These are phyloP conservation scores for Peromyscus attwateri DNA, from an alignment of 2,797 vertebrate genomes.

Conservation along the genomic window DNA sequence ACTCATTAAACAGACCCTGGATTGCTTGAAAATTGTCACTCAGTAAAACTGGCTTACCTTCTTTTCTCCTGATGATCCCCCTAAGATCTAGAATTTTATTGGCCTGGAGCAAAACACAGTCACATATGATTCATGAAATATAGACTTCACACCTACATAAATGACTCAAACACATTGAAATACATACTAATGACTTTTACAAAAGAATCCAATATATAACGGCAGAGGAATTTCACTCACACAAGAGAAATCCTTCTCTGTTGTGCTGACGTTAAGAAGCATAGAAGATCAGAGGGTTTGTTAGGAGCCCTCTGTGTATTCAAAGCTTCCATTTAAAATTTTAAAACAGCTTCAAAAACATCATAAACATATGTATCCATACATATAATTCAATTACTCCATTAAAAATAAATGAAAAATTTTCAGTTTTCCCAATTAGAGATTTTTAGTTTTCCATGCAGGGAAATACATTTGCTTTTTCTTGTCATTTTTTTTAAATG, in stretches of 20 bases:
- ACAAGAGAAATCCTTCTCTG: slow-evolving; percentile 61
- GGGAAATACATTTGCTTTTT: background rate
- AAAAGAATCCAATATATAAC: background rate
- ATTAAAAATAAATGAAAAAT: background rate
- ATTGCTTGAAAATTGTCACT: background rate
- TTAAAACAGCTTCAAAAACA: slow-evolving; percentile 62
- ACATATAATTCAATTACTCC: background rate
- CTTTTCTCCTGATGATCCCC: background rate
- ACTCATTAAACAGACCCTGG: background rate
- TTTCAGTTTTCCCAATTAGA: slow-evolving; percentile 72
- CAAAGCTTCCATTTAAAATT: slow-evolving; percentile 66
- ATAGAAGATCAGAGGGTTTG: slow-evolving; percentile 54
- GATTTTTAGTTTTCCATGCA: slow-evolving; percentile 49
- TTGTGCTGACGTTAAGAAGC: slow-evolving; percentile 72
- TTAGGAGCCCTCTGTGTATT: background rate
- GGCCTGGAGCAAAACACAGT: background rate
- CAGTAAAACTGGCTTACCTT: background rate
- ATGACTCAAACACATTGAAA: slow-evolving; percentile 38
- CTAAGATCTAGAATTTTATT: slow-evolving; percentile 11
- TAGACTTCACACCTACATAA: slow-evolving; percentile 24
- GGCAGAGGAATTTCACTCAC: background rate
- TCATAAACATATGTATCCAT: rapidly evolving
- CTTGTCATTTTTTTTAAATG: background rate
- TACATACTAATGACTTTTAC: slow-evolving; percentile 11
- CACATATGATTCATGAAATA: slow-evolving; percentile 48